A percentile compares a stretch with the other conserved stretches of the same genome.
These are phyloP conservation scores for Dyspetes luteomarginatus DNA, from an alignment of 2,888 invertebrate genomes.

Conservation along the genomic window DNA sequence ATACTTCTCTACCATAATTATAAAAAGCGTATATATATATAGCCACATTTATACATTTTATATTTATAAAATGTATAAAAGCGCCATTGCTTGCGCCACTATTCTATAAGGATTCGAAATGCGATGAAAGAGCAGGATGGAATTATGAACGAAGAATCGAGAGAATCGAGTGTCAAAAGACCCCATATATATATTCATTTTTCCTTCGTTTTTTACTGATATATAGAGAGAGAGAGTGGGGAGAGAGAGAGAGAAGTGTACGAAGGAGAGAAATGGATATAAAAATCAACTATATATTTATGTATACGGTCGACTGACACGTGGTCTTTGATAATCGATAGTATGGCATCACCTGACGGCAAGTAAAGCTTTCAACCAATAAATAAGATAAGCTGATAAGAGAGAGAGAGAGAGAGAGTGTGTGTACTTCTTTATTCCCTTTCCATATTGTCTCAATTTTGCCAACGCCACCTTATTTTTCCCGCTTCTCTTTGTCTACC, in stretches of 20 bases:
- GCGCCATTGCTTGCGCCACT: too few relatives aligned
- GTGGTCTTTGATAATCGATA: slow-evolving; percentile 71
- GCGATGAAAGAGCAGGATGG: too few relatives aligned
- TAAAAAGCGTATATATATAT: too few relatives aligned
- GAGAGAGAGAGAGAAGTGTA: not conserved
- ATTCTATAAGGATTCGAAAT: too few relatives aligned
- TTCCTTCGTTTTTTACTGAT: too few relatives aligned
- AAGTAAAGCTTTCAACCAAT: slow-evolving; percentile 63
- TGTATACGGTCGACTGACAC: slow-evolving; percentile 59
- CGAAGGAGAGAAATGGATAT: not conserved
- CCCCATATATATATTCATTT: too few relatives aligned
- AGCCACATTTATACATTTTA: too few relatives aligned
- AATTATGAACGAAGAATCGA: too few relatives aligned
- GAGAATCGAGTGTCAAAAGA: too few relatives aligned
- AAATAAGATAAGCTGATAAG: slow-evolving; percentile 75
- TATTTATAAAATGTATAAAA: too few relatives aligned
- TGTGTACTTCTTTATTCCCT: slow-evolving; percentile 69
- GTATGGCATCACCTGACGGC: slow-evolving; percentile 68
- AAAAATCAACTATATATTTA: not conserved
- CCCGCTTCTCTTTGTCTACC: not conserved
- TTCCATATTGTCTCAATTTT: not conserved
- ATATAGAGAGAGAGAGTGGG: too few relatives aligned
- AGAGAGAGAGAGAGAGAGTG: slow-evolving; percentile 72
- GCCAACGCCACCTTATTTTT: slow-evolving; percentile 8
- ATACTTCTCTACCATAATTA: too few relatives aligned